Conservation (phyloP, 2,888 invertebrate genomes). For the Orthosia gothica region DNA sequence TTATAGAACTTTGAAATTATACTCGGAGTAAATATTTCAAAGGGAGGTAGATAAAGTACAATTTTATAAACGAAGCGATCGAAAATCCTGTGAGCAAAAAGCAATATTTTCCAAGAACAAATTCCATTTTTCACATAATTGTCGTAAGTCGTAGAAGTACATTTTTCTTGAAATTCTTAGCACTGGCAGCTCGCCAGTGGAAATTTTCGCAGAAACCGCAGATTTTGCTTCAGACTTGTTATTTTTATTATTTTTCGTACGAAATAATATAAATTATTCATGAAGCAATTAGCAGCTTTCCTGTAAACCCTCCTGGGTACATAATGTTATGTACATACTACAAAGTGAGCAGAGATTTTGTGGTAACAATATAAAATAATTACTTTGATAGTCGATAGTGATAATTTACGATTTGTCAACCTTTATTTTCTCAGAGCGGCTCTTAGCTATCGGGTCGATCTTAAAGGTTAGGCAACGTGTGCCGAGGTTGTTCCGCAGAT, state of each 20-base stretch:
- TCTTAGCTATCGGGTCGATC: no score
- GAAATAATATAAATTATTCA: slow-evolving; percentile 13
- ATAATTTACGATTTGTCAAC: no score
- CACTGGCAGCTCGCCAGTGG: slow-evolving; percentile 40
- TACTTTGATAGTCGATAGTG: background rate
- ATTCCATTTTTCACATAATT: slow-evolving; percentile 48
- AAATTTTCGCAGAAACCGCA: slow-evolving; percentile 37
- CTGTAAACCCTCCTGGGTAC: background rate
- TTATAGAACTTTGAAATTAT: slow-evolving; percentile 12
- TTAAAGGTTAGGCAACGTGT: no score
- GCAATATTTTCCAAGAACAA: slow-evolving; percentile 44
- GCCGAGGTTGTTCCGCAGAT: no score
- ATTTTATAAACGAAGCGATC: slow-evolving; percentile 6
- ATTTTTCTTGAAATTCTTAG: slow-evolving; percentile 51
- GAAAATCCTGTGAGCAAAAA: slow-evolving; percentile 22
- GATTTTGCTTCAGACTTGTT: slow-evolving; percentile 27
- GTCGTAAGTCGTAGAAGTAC: slow-evolving; percentile 43
- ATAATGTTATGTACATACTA: background rate
- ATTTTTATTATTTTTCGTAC: slow-evolving; percentile 26
- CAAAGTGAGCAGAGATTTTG: background rate
- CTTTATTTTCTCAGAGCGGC: no score
- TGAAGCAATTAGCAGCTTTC: slow-evolving; percentile 25
- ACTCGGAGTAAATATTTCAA: slow-evolving; percentile 3
- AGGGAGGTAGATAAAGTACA: slow-evolving; percentile 3
- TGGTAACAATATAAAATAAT: background rate